phyloP scores from a whole-genome alignment of 2,113 vertebrate species.

The Odobenus rosmarus region DNA sequence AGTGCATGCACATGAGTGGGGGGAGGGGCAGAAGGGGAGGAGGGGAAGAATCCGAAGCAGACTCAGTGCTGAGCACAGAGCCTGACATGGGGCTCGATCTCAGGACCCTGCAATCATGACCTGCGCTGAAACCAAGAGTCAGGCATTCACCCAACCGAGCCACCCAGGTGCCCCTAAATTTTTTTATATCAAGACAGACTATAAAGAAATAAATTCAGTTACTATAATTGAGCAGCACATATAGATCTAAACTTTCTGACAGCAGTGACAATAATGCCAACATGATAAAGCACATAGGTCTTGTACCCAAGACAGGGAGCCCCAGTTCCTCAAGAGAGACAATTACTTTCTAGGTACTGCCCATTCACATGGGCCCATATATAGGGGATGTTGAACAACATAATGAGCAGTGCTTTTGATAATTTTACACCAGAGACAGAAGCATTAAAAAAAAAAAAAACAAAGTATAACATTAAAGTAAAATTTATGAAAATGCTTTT shows the following conservation, averaged over 20 bases:
- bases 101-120: no score
- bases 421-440: not conserved
- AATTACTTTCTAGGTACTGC: not conserved
- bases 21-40: no score
- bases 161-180: no score
- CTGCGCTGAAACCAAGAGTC: no score
- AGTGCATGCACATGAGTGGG: no score
- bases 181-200: not conserved
- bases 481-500: not conserved
- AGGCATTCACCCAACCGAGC: no score
- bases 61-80: no score
- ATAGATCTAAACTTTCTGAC: not conserved
- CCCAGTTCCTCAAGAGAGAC: not conserved
- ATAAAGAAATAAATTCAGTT: not conserved
- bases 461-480: not conserved
- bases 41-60: no score
- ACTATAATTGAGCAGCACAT: not conserved
- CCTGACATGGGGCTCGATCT: no score
- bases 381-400: not conserved
- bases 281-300: not conserved
- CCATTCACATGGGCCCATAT: not conserved
- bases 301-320: not conserved
- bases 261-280: not conserved
- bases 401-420: not conserved
- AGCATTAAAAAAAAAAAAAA: not conserved